phyloP scores from a whole-genome alignment of 2,113 vertebrate genomes.

The Canis aureus region DNA sequence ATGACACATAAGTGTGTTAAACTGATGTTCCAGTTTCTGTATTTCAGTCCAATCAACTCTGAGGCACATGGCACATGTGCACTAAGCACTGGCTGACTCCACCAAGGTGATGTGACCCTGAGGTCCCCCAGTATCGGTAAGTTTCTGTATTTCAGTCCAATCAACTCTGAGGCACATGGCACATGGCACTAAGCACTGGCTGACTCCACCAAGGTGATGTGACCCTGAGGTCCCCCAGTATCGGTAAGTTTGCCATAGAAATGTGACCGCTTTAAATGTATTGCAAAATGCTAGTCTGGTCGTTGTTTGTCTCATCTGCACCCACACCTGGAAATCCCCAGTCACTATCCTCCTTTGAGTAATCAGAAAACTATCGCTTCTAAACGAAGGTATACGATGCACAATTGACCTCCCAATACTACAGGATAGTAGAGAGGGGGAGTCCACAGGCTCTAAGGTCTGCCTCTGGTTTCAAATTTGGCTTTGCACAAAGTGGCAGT shows the following conservation, averaged over 20 bases:
- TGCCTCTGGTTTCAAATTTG: not conserved
- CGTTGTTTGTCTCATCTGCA: not conserved
- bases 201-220: not conserved
- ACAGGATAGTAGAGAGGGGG: fast-evolving
- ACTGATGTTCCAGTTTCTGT: not conserved
- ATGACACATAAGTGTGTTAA: not conserved
- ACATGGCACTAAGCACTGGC: not conserved
- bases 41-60: slow-evolving; percentile 4
- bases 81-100: not conserved
- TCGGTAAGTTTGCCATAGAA: not conserved
- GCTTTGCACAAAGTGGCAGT: not conserved
- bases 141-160: not conserved
- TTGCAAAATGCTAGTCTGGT: not conserved
- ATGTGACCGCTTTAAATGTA: not conserved
- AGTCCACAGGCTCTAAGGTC: not conserved
- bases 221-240: not conserved
- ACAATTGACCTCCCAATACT: not conserved
- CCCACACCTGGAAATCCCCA: not conserved
- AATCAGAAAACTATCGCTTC: not conserved
- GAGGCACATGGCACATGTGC: not conserved
- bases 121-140: not conserved
- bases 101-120: not conserved
- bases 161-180: not conserved
- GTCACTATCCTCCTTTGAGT: not conserved
- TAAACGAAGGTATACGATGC: not conserved